Evolutionary conservation across 2,113 vertebrate genomes (phyloP).

Genomic region (Eidolon helvum): DNA sequence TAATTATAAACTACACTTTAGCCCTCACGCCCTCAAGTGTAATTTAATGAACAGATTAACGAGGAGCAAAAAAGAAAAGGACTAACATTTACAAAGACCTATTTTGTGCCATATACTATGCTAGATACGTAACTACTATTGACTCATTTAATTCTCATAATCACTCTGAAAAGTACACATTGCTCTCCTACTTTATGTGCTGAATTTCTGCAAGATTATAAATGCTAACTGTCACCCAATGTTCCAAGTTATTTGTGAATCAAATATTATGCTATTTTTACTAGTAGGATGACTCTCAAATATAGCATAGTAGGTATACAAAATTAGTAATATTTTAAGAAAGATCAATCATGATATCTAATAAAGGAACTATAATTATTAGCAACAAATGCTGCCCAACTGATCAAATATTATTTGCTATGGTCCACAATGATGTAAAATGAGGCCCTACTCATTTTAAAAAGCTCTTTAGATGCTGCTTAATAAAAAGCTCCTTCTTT

Average conservation of each 20-base stretch:
- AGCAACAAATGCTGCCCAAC: background rate
- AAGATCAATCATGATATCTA: background rate
- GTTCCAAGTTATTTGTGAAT: background rate
- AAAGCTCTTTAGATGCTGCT: background rate
- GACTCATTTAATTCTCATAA: background rate
- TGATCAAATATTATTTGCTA: background rate
- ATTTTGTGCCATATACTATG: background rate
- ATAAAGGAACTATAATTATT: background rate
- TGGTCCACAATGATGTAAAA: background rate
- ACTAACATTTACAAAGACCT: background rate
- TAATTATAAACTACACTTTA: background rate
- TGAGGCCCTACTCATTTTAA: background rate
- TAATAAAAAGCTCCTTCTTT: background rate
- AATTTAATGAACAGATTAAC: conserved; percentile 37
- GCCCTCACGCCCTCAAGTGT: background rate
- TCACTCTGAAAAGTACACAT: background rate
- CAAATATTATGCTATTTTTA: background rate
- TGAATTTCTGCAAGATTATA: background rate
- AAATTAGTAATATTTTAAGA: background rate
- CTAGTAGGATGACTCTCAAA: background rate
- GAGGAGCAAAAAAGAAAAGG: background rate
- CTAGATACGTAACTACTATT: background rate
- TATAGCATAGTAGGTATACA: background rate
- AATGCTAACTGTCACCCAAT: background rate
- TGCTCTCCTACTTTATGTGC: background rate